These are phyloP conservation scores for Melanchra persicariae DNA, from an alignment of 2,888 invertebrate genomes.

Conservation along the genomic window DNA sequence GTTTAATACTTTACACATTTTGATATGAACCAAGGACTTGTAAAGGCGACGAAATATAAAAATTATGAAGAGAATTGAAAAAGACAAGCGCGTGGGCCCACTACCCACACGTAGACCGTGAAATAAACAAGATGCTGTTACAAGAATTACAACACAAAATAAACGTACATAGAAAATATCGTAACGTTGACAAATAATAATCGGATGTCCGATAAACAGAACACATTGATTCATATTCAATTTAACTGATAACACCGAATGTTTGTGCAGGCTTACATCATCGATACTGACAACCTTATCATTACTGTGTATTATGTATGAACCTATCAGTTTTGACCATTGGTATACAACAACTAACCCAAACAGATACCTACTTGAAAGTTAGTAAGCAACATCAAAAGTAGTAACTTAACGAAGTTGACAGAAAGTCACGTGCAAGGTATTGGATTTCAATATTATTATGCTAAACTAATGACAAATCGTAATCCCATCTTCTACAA, in stretches of 20 bases:
- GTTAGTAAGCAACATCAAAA: conserved; percentile 2
- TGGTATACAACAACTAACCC: neutral
- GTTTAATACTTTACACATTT: conserved; percentile 22
- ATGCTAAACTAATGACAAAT: conserved; percentile 34
- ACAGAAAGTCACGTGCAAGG: conserved; percentile 5
- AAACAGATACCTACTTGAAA: neutral
- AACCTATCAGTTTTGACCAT: conserved; percentile 15
- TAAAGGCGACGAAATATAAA: conserved; percentile 69
- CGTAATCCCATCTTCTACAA: conserved; percentile 29
- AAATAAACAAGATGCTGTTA: conserved; percentile 65
- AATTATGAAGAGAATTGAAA: conserved; percentile 55
- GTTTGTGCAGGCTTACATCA: conserved; percentile 41
- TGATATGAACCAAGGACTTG: conserved; percentile 61
- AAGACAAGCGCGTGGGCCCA: conserved; percentile 71
- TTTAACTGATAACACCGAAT: conserved; percentile 54
- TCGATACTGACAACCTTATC: conserved; percentile 35
- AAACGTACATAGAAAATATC: conserved; percentile 51
- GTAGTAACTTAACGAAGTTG: neutral
- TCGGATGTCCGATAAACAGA: conserved; percentile 59
- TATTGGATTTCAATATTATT: conserved; percentile 34
- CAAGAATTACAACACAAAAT: conserved; percentile 58
- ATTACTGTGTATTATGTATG: neutral
- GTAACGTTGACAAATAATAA: conserved; percentile 54
- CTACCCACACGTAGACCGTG: conserved; percentile 71
- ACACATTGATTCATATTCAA: conserved; percentile 59